Conservation (phyloP, 2,113 vertebrate species). For the Hydrochoerus hydrochaeris region DNA sequence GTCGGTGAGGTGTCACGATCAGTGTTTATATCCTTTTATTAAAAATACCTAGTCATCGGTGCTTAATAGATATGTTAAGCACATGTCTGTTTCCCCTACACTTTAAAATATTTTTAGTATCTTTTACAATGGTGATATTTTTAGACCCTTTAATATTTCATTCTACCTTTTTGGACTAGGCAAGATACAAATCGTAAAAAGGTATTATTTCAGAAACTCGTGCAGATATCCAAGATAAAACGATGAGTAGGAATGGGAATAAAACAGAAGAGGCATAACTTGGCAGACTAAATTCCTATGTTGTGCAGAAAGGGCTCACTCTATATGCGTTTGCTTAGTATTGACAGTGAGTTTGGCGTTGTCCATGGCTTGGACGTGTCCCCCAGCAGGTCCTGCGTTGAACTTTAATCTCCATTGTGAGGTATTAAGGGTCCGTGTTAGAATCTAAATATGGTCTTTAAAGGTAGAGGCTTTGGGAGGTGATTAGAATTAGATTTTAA, state of each 20-base stretch:
- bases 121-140: conserved; percentile 38
- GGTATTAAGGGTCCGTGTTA: background rate
- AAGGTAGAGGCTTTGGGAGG: background rate
- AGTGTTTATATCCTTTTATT: background rate
- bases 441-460: too few species aligned
- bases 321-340: background rate
- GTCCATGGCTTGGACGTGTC: background rate
- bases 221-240: background rate
- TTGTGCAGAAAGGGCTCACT: background rate
- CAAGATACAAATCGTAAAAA: conserved; percentile 46
- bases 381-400: background rate
- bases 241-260: background rate
- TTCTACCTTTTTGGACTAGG: background rate
- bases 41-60: background rate
- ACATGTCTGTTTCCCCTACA: conserved; percentile 12
- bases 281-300: background rate
- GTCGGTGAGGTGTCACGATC: background rate
- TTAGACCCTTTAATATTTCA: conserved; percentile 29
- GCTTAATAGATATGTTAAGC: too few species aligned
- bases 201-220: conserved; percentile 33
- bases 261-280: background rate
- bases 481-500: background rate
- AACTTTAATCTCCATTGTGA: background rate
- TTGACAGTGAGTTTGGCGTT: background rate
- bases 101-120: conserved; percentile 18